These are phyloP conservation scores for Xiphophorus birchmanni DNA, from an alignment of 2,797 vertebrate species.

Conservation along the genomic window DNA sequence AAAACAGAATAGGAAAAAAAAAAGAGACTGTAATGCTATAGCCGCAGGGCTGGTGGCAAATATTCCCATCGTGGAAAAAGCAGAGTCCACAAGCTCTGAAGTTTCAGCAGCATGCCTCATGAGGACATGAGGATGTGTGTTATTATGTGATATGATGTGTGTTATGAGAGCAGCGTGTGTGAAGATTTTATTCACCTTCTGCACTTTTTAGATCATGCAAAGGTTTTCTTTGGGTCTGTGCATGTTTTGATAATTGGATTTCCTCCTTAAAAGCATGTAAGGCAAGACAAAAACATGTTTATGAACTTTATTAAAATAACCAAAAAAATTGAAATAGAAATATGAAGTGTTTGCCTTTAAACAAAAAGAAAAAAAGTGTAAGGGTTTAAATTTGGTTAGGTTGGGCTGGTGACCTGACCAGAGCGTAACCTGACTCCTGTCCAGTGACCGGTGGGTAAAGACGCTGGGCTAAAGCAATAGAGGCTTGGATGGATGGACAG, in stretches of 20 bases:
- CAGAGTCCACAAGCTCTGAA: slow-evolving; percentile 31
- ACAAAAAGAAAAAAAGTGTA: background rate
- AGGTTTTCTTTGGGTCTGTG: background rate
- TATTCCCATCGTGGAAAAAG: slow-evolving; percentile 38
- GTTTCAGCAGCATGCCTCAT: slow-evolving; percentile 5
- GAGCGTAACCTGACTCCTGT: background rate
- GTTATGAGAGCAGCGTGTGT: background rate
- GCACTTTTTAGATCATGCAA: slow-evolving; percentile 21
- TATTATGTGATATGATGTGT: background rate
- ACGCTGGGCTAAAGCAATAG: no score
- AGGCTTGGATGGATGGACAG: no score
- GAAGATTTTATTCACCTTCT: background rate
- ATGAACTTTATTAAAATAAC: background rate
- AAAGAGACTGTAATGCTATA: slow-evolving; percentile 36
- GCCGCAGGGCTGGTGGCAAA: slow-evolving; percentile 61
- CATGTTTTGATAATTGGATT: background rate
- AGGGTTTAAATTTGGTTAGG: background rate
- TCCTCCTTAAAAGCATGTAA: background rate
- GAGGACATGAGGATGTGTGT: background rate
- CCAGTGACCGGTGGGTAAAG: background rate
- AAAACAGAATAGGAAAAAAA: slow-evolving; percentile 14
- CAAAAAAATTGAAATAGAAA: background rate
- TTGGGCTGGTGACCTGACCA: background rate
- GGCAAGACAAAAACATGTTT: background rate
- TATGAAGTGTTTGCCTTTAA: background rate